Percentiles rank a stretch among this genome's conserved stretches.
These are phyloP conservation scores for Phyllopteryx taeniolatus DNA, from an alignment of 2,113 vertebrate species.

Conservation along the genomic window DNA sequence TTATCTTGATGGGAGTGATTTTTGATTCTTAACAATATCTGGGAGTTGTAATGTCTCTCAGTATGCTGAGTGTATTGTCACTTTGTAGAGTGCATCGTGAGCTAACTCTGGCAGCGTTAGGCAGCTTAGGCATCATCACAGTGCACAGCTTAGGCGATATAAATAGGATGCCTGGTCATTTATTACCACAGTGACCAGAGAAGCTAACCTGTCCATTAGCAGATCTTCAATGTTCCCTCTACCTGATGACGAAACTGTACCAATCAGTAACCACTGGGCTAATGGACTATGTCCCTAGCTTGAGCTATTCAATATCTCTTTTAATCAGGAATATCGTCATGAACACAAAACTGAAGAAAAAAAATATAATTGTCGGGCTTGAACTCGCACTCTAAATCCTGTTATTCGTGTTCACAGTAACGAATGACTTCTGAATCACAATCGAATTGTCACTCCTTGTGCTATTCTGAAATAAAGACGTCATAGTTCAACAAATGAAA, in stretches of 20 bases:
- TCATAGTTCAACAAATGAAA: no score
- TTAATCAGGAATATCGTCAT: background rate
- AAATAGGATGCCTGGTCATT: slow-evolving; percentile 72
- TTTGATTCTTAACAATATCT: slow-evolving; percentile 18
- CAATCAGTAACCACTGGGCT: slow-evolving; percentile 17
- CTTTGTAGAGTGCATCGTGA: slow-evolving; percentile 31
- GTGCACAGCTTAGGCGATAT: slow-evolving; percentile 68
- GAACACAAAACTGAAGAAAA: background rate
- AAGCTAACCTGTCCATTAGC: slow-evolving; percentile 34
- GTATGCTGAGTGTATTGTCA: background rate
- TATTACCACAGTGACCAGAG: slow-evolving; percentile 57
- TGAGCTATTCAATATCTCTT: background rate
- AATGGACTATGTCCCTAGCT: slow-evolving; percentile 13
- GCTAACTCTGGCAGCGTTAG: slow-evolving; percentile 48
- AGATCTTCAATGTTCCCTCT: slow-evolving; percentile 36
- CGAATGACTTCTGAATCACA: no score
- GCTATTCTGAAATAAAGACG: no score
- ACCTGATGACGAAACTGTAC: slow-evolving; percentile 17
- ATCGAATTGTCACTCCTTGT: no score
- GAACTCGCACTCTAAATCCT: no score
- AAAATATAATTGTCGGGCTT: background rate
- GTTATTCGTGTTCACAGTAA: no score
- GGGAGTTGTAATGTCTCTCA: background rate
- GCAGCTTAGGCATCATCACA: slow-evolving; percentile 67
- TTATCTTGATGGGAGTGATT: background rate